Evolutionary conservation across 2,797 vertebrate genomes (phyloP), one percentile per base, ranked within the genome.

Genomic region (Pelodytes ibericus): DNA sequence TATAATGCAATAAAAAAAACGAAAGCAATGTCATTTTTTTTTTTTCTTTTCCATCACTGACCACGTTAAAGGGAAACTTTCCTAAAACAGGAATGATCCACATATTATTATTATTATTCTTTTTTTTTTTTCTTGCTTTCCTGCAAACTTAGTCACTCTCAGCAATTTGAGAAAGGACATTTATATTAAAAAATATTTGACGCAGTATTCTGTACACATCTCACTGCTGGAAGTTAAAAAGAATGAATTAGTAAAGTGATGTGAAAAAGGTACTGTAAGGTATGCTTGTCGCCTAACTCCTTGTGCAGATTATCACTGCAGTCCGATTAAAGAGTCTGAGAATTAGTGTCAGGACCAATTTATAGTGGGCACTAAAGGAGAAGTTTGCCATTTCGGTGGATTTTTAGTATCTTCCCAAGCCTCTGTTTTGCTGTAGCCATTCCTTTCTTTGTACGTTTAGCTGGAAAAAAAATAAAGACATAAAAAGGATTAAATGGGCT

Each of bases 381-480:
- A 84, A 99, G 95, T 85, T 98, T 98, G 81, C 97, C 97, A 0
- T 99, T 99, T 89, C 96, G 95, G 89, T 99, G 97, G 87, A 99
- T 99, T 92, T 99, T 99, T 93, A 99, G 91, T 90, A 99, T 99
- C 93, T 98, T 99, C 89, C 97, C 96, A 66, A 99, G 97, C 95
- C 97, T 96, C 91, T 99, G 97, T 93, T 99, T 99, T 89, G 97
- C 97, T 4, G 97, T 98, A 49, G 97, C 97, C 97, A 99, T 98
- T 87, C 97, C 97, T 94, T 99, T 99, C 95, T 97, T 98, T 91
- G 96, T 94, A 88, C 96, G 94, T 92, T 99, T 99, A 65, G 96
- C 97, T 95, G 89, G 31, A 81, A 66, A 71, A 76, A 41, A 76
- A 20, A 65, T 31, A 67, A 15, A n/a, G n/a, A n/a, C n/a, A 27